These are phyloP conservation scores for Myanophis thanlyinensis DNA, from an alignment of 2,113 vertebrate species.

Conservation along the genomic window DNA sequence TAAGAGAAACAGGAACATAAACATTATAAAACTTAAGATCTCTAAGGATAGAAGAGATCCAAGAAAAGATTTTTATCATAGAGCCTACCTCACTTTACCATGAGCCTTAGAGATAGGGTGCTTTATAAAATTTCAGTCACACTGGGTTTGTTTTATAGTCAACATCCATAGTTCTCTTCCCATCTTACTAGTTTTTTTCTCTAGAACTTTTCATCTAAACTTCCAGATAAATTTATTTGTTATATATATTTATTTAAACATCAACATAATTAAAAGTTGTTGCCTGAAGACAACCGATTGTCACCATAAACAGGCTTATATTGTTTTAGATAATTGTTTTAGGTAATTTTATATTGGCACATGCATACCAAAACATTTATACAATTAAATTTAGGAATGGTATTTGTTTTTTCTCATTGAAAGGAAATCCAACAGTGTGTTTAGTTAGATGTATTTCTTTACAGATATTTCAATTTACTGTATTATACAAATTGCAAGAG, in stretches of 20 bases:
- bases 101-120: neutral
- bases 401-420: neutral
- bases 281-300: neutral
- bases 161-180: neutral
- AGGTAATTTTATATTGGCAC: neutral
- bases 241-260: neutral
- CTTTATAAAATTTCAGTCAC: neutral
- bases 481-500: neutral
- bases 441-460: neutral
- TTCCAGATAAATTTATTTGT: neutral
- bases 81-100: neutral
- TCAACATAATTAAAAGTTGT: neutral
- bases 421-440: neutral
- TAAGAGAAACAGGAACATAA: neutral
- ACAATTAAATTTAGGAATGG: neutral
- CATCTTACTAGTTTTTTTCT: neutral
- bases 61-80: neutral
- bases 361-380: neutral
- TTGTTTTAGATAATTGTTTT: neutral
- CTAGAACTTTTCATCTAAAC: neutral
- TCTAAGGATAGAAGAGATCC: neutral
- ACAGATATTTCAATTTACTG: neutral
- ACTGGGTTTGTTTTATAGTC: neutral
- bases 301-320: neutral
- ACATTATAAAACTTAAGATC: neutral